Evolutionary conservation across 2,113 vertebrate species (phyloP), one percentile per base, ranked within the genome.

Genomic region (Hypocryptadius cinnamomeus): DNA sequence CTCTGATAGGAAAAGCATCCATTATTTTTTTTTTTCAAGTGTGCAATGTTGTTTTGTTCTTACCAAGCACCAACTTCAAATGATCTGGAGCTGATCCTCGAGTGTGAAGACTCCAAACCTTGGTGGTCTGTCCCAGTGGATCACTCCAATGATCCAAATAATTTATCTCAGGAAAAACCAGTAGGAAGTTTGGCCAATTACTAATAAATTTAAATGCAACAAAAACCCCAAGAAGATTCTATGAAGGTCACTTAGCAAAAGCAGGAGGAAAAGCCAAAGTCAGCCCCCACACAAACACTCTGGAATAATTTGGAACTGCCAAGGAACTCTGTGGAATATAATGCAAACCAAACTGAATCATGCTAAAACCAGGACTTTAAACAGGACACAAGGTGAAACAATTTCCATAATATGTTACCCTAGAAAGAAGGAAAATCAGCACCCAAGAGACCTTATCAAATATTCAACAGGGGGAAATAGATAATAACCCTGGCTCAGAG

Each of bases 371-470:
- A 92, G 61, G 81, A 56, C 44, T 85, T 83, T 8, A 65, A 85
- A 87, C 30, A 66, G 90, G 82, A 95, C 74, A 73, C 42, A 25
- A 73, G 79, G 87, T 93, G 82, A 94, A 91, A 85, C 50, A 20
- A 95, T 91, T 90, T 73, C 82, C 88, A 87, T 87, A 77, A 87
- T 17, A 30, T 5, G 50, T 79, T 85, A 92, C 44, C 74, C 51
- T 44, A 39, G 72, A 61, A 51, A 91, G 30, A 54, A 84, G 63
- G 73, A 79, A 93, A 87, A 92, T 63, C 91, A 37, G 69, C 16
- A 37, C 80, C 65, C 89, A 72, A 56, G 84, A 84, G 87, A 91
- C 37, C 5, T 65, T 6, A 87, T 54, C 45, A 95, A 84, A 91
- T 81, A 92, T 76, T 89, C 73, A 76, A 6, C 53, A n/a, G 23